Evolutionary conservation across 1,140 invertebrate genomes (phyloP).

Genomic region (Hestina assimilis): DNA sequence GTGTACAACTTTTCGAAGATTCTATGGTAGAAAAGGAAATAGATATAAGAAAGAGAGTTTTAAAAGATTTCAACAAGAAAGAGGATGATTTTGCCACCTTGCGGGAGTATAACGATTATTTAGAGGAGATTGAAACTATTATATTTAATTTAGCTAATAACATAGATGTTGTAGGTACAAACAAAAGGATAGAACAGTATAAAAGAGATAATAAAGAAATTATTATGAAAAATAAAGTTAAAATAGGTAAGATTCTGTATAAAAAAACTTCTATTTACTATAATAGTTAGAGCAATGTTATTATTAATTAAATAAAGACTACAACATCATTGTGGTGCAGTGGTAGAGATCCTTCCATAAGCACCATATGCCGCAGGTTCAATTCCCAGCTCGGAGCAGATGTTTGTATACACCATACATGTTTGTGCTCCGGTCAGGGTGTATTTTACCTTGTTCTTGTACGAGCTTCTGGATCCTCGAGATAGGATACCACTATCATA

Average conservation of each 20-base stretch:
- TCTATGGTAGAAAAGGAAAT: slow-evolving; percentile 97
- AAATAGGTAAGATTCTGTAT: slow-evolving; percentile 74
- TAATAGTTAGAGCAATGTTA: too few species aligned
- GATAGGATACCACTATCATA: too few species aligned
- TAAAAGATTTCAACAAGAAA: slow-evolving; percentile 95
- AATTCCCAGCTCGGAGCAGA: too few species aligned
- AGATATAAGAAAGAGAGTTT: slow-evolving; percentile 93
- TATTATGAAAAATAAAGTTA: slow-evolving; percentile 92
- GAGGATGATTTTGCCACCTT: slow-evolving; percentile 92
- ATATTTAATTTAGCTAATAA: slow-evolving; percentile 96
- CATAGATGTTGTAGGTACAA: slow-evolving; percentile 93
- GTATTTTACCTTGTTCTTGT: too few species aligned
- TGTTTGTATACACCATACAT: too few species aligned
- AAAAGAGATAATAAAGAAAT: slow-evolving; percentile 95
- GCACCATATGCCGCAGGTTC: too few species aligned
- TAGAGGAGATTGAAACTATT: slow-evolving; percentile 94
- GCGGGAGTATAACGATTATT: slow-evolving; percentile 94
- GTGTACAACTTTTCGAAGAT: slow-evolving; percentile 98
- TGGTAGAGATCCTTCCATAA: too few species aligned
- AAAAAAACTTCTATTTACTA: background rate
- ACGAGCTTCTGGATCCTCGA: too few species aligned
- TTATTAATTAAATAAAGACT: too few species aligned
- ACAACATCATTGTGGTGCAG: too few species aligned
- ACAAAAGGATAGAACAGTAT: slow-evolving; percentile 95
- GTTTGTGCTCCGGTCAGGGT: too few species aligned